Evolutionary conservation across 2,797 vertebrate genomes (phyloP).

Genomic region (Sardinella longiceps): DNA sequence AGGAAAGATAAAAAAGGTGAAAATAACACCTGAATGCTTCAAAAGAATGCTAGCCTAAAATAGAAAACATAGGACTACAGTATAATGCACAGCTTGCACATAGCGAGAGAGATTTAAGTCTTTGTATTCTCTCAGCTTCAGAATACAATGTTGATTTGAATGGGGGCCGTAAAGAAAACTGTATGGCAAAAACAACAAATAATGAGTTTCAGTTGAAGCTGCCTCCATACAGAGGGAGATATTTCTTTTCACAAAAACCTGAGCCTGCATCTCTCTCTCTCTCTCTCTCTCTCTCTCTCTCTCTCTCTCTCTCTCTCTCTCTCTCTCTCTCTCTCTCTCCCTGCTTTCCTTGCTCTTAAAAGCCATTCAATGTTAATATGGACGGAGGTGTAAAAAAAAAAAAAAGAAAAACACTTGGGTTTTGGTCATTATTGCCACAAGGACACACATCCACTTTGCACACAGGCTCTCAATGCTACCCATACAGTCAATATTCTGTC

Average conservation of each 20-base stretch:
- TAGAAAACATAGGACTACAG: no score
- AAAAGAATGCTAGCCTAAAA: no score
- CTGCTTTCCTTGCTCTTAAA: constrained; percentile 28
- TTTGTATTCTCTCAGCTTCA: background rate
- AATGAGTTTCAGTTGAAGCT: constrained; percentile 1
- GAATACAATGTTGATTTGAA: background rate
- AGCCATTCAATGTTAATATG: constrained; percentile 26
- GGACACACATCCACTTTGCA: background rate
- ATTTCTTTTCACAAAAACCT: background rate
- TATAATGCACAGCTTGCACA: no score
- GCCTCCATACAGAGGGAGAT: constrained; percentile 1
- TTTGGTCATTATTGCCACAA: background rate
- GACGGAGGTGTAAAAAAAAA: background rate
- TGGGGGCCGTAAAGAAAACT: background rate
- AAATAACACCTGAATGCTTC: no score
- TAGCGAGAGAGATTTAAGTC: no score
- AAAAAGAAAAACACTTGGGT: background rate
- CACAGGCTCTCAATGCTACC: background rate
- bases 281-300: background rate
- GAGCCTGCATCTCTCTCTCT: background rate
- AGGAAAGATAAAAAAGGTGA: no score
- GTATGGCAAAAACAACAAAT: background rate
- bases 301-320: background rate
- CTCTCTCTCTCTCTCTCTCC: background rate
- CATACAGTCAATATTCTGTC: constrained; percentile 70